A percentile compares a stretch with the other conserved stretches of the same genome.
Evolutionary conservation across 2,797 vertebrate genomes (phyloP).

Genomic region (Pseudochromis fuscus): DNA sequence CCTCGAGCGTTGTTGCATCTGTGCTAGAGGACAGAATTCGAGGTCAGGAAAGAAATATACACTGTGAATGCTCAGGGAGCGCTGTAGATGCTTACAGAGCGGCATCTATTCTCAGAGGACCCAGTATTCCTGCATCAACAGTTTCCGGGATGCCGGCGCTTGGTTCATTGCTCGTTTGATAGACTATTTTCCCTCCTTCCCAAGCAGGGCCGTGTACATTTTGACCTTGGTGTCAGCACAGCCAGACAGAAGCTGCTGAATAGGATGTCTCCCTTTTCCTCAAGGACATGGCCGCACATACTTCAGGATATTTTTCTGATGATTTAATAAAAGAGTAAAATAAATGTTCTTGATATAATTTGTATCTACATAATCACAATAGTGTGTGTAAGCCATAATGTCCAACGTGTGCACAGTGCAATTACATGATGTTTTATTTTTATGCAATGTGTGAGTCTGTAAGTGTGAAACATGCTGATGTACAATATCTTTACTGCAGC

Average conservation of each 20-base stretch:
- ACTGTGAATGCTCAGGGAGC: conserved; percentile 49
- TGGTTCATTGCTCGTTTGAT: conserved; percentile 69
- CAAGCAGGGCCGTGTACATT: conserved; percentile 50
- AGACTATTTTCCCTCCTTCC: conserved; percentile 68
- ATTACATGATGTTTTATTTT: not conserved
- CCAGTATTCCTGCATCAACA: conserved; percentile 72
- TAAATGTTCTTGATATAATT: not conserved
- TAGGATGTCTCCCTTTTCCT: conserved; percentile 64
- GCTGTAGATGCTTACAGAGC: conserved; percentile 68
- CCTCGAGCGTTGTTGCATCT: conserved; percentile 20
- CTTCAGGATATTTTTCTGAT: conserved; percentile 16
- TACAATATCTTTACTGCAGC: conserved; percentile 5
- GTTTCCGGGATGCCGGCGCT: conserved; percentile 70
- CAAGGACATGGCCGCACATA: conserved; percentile 42
- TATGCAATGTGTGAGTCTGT: not conserved
- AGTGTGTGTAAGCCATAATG: not conserved
- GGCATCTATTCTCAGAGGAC: conserved; percentile 71
- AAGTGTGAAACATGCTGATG: not conserved
- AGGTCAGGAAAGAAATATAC: conserved; percentile 42
- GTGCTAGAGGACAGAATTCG: conserved; percentile 37
- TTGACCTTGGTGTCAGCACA: conserved; percentile 79
- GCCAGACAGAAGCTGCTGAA: conserved; percentile 77
- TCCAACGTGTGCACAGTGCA: not conserved
- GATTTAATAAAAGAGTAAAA: conserved; percentile 11
- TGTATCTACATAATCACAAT: not conserved